phyloP scores from a whole-genome alignment of 2,113 vertebrate species.

The Prunella himalayana region DNA sequence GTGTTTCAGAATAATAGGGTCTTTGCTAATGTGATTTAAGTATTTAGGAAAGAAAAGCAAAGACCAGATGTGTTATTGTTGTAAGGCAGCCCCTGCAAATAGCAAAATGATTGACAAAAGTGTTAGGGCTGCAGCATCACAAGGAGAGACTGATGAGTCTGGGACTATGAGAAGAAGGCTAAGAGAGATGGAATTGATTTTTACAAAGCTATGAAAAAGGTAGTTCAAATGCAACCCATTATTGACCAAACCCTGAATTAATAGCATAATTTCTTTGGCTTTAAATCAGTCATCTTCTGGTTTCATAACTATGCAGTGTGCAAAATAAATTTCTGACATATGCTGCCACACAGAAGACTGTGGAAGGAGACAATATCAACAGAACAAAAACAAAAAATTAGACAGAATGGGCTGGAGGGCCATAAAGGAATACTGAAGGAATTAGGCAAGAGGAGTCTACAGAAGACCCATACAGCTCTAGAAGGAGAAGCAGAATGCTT shows the following conservation, averaged over 20 bases:
- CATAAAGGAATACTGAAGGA: background rate
- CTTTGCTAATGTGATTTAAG: background rate
- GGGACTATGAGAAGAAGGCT: background rate
- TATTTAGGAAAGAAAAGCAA: background rate
- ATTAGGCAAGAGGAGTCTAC: background rate
- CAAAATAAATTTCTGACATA: background rate
- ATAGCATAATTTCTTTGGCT: background rate
- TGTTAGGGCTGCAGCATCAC: background rate
- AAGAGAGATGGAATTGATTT: background rate
- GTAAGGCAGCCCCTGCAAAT: background rate
- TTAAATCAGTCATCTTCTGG: background rate
- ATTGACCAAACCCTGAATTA: background rate
- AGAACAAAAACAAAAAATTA: background rate
- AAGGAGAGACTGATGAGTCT: background rate
- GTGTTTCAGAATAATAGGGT: background rate
- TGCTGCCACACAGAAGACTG: background rate
- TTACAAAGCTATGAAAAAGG: background rate
- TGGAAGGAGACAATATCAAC: background rate
- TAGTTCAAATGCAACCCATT: background rate
- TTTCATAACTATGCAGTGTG: background rate
- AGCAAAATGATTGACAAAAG: background rate
- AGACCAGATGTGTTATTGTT: background rate
- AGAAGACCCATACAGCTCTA: background rate
- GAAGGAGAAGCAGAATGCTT: background rate
- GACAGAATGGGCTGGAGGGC: background rate